Base-by-base conservation (phyloP, 92 coral and sea anemone species). In the Zoanthus solanderi region DNA sequence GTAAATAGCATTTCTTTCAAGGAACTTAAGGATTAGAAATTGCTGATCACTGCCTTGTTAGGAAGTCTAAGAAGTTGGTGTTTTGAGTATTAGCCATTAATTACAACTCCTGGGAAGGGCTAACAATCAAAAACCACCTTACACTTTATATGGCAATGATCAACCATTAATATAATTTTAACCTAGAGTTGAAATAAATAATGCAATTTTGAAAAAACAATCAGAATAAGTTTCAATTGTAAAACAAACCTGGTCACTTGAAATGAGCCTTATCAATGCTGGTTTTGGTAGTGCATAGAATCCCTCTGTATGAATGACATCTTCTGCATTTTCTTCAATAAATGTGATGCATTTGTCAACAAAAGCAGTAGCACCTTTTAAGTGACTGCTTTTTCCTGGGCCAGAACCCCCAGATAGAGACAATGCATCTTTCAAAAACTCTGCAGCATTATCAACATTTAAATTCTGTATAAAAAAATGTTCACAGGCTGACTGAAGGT, bases 271-370 rank as follows among this genome's bases (percentile, higher is more conserved):
- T 68, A 95, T 94, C 78, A 97, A 74, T 44, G 99, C 97, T 82
- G 96, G 90, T 80, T 97, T 97, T 37, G 98, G 93, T 60, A 97
- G 87, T 7, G 86, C 60, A 63, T 83, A 91, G 83, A 97, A 97
- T 7, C 99, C 98, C 58, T 92, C 89, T 30, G 99, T 92, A 50
- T 90, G 89, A 9, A 97, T 95, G 34, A 97, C 90, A 10, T 95
- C 96, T 42, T 93, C 94, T 57, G 98, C 99, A 94, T 97, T 95
- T 68, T 97, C 98, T 76, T 97, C 97, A 92, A 95, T 97, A 77
- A 94, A 97, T 23, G 91, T 85, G 60, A 92, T 73, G 46, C 98
- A 97, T 56, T 87, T 95, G 46, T 92, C 93, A 46, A 97, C 96
- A 78, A 97, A 86, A 13, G 96, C 92, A 52, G 92, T 67, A 73